phyloP scores from a whole-genome alignment of 2,113 vertebrate species.

The Furnarius figulus region DNA sequence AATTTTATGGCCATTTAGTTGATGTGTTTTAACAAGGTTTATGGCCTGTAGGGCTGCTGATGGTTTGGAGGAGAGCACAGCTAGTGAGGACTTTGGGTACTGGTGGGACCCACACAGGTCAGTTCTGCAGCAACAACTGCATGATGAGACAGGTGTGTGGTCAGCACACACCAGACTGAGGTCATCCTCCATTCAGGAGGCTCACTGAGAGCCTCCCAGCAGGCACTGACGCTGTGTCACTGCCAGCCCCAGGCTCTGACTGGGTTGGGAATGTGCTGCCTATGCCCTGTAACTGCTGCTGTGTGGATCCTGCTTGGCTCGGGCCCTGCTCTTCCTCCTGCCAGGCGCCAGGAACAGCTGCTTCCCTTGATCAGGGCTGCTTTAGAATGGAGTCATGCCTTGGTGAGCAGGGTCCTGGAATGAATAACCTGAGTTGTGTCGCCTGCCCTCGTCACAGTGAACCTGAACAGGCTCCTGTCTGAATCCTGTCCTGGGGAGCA shows the following conservation, averaged over 20 bases:
- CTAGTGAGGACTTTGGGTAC: too few species aligned
- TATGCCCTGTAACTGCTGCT: not conserved
- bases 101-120: not conserved
- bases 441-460: not conserved
- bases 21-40: rapidly evolving
- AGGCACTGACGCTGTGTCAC: not conserved
- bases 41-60: too few species aligned
- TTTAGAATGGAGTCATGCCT: not conserved
- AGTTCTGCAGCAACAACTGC: rapidly evolving
- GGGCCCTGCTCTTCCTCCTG: not conserved
- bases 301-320: not conserved
- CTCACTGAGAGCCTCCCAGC: not conserved
- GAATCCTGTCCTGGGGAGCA: not conserved
- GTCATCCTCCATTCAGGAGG: not conserved
- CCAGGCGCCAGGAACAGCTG: not conserved
- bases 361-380: not conserved
- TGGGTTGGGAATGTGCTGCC: rapidly evolving
- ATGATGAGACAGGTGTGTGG: rapidly evolving
- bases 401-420: not conserved
- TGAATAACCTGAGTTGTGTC: not conserved
- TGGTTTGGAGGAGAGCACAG: not conserved
- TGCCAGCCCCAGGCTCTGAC: not conserved
- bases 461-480: not conserved
- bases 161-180: rapidly evolving
- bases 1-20: not conserved